Evolutionary conservation across 1,140 invertebrate species (phyloP).

Genomic region (Linepithema humile): DNA sequence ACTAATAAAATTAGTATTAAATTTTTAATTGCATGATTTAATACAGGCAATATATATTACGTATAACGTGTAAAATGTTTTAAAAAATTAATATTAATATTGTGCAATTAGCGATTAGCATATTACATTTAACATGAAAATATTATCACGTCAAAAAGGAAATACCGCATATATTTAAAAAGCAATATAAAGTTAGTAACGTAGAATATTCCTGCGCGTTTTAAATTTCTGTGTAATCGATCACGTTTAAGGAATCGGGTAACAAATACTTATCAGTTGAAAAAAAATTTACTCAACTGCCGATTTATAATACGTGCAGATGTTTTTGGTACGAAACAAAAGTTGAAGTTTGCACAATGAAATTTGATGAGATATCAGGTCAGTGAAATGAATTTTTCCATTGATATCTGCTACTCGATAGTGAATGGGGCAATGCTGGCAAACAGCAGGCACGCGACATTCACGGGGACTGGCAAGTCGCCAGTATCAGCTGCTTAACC

Average conservation of each 20-base stretch:
- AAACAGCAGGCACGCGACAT: conserved; percentile 31
- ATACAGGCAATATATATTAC: background rate
- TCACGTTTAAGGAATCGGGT: background rate
- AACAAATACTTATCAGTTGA: background rate
- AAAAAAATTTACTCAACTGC: background rate
- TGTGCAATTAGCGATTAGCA: background rate
- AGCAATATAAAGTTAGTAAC: background rate
- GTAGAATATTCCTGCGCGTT: background rate
- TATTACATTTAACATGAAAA: background rate
- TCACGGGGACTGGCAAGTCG: conserved; percentile 18
- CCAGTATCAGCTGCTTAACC: conserved; percentile 35
- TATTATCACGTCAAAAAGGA: background rate
- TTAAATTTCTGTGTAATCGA: background rate
- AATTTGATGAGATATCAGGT: conserved; percentile 23
- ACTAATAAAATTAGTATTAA: no score
- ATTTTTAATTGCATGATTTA: background rate
- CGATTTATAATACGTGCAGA: background rate
- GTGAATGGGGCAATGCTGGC: background rate
- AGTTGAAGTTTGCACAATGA: background rate
- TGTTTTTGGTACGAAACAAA: background rate
- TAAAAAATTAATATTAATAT: background rate
- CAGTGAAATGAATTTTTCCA: conserved; percentile 16
- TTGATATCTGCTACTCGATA: conserved; percentile 7
- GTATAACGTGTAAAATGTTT: conserved; percentile 1
- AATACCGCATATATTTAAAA: background rate